phyloP scores from a whole-genome alignment of 2,888 invertebrate species.

The Dermolepida albohirtum region DNA sequence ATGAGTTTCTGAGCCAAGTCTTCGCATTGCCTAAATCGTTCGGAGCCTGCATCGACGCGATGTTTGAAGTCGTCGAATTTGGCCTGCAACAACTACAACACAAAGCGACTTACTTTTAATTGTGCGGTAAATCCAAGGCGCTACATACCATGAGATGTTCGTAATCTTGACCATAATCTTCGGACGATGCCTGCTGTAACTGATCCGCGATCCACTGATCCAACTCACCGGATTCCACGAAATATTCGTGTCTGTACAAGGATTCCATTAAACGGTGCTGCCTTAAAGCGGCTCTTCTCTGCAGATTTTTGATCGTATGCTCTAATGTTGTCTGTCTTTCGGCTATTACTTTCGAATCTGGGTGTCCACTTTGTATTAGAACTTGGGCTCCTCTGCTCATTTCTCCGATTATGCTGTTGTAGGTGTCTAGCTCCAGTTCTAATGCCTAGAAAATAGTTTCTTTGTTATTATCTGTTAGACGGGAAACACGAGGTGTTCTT shows the following conservation, averaged over 20 bases:
- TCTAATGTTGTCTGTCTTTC: slow-evolving; percentile 81
- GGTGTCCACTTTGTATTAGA: slow-evolving; percentile 85
- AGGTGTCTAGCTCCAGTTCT: slow-evolving; percentile 90
- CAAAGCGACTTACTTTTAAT: slow-evolving; percentile 19
- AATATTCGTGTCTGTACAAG: slow-evolving; percentile 88
- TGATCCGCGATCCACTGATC: slow-evolving; percentile 95
- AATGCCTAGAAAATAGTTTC: slow-evolving; percentile 72
- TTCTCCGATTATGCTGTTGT: slow-evolving; percentile 90
- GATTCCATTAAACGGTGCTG: slow-evolving; percentile 92
- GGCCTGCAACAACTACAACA: slow-evolving; percentile 77
- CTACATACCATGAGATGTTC: slow-evolving; percentile 81
- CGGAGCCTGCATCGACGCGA: slow-evolving; percentile 89
- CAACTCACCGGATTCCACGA: slow-evolving; percentile 89
- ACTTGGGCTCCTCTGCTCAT: slow-evolving; percentile 89
- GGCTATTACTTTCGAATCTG: slow-evolving; percentile 84
- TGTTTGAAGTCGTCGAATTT: slow-evolving; percentile 95
- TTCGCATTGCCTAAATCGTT: slow-evolving; percentile 91
- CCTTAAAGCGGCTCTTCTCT: slow-evolving; percentile 81
- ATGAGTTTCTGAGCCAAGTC: slow-evolving; percentile 89
- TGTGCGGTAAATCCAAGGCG: neutral
- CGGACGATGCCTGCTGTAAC: slow-evolving; percentile 87
- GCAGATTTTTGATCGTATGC: slow-evolving; percentile 83
- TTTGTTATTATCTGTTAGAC: neutral
- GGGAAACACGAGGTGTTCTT: too few relatives aligned
- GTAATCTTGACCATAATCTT: slow-evolving; percentile 95